A percentile compares a stretch with the other conserved stretches of the same genome.
phyloP scores from a whole-genome alignment of 1,140 invertebrate genomes.

The Penaeus chinensis region DNA sequence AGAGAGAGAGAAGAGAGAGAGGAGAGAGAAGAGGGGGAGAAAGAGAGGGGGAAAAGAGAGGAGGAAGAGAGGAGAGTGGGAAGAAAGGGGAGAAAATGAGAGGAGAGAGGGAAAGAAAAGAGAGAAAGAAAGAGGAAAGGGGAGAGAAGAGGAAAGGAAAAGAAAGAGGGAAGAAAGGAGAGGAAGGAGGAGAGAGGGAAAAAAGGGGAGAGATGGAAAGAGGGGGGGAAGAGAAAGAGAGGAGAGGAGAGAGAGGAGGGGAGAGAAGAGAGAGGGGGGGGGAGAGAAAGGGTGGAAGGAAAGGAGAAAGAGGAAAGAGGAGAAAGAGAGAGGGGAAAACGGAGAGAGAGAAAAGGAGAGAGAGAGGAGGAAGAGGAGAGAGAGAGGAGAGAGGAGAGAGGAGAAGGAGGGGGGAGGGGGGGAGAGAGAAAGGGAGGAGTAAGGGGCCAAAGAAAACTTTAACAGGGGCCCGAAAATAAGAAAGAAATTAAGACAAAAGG shows the following conservation, averaged over 20 bases:
- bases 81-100: background rate
- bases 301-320: too few species aligned
- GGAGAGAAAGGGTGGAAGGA: background rate
- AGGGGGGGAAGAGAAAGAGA: background rate
- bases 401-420: too few species aligned
- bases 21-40: too few species aligned
- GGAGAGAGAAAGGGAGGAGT: too few species aligned
- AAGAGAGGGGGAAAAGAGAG: background rate
- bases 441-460: background rate
- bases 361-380: background rate
- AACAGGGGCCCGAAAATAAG: background rate
- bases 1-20: too few species aligned
- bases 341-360: background rate
- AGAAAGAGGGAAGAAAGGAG: background rate
- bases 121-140: constrained; percentile 21
- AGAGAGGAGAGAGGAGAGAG: background rate
- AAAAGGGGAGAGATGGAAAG: too few species aligned
- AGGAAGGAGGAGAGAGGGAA: too few species aligned
- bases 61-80: too few species aligned
- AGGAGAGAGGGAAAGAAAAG: background rate
- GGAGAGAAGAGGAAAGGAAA: background rate
- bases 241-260: too few species aligned
- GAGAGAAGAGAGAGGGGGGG: too few species aligned
- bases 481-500: background rate
- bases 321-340: background rate